Evolutionary conservation across 2,888 invertebrate species (phyloP).

Genomic region (Lordiphosa andalusiaca): DNA sequence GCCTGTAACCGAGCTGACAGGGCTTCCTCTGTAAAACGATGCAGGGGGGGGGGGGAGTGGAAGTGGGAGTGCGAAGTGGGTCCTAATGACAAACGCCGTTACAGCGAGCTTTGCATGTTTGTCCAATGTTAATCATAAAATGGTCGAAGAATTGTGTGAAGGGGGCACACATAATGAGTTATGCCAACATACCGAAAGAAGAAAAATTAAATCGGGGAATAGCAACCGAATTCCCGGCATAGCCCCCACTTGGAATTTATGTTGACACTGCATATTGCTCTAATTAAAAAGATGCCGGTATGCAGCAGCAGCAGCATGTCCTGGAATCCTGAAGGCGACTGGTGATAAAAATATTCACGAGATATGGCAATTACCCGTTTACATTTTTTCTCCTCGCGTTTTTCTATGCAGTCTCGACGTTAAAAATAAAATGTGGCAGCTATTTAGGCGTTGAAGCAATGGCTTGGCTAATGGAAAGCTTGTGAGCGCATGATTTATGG

Average conservation of each 20-base stretch:
- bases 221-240: constrained; percentile 19
- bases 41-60: neutral
- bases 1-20: constrained; percentile 17
- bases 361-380: constrained; percentile 45
- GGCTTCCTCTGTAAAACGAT: constrained; percentile 5
- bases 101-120: constrained; percentile 63
- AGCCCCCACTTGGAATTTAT: constrained; percentile 42
- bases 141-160: constrained; percentile 23
- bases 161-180: constrained; percentile 24
- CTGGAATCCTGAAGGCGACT: constrained; percentile 12
- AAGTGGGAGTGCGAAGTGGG: neutral
- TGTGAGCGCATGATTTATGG: constrained; percentile 57
- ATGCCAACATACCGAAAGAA: constrained; percentile 10
- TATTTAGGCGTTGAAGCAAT: constrained; percentile 41
- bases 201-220: constrained; percentile 15
- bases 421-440: constrained; percentile 57
- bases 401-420: constrained; percentile 24
- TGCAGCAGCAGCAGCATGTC: constrained; percentile 27
- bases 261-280: constrained; percentile 49
- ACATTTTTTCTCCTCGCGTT: constrained; percentile 19
- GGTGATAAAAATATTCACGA: constrained; percentile 42
- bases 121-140: constrained; percentile 68
- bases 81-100: constrained; percentile 52
- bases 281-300: constrained; percentile 39
- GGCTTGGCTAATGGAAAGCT: constrained; percentile 56